Base-by-base conservation (phyloP, 2,888 invertebrate genomes). In the Dasypolia templi region DNA sequence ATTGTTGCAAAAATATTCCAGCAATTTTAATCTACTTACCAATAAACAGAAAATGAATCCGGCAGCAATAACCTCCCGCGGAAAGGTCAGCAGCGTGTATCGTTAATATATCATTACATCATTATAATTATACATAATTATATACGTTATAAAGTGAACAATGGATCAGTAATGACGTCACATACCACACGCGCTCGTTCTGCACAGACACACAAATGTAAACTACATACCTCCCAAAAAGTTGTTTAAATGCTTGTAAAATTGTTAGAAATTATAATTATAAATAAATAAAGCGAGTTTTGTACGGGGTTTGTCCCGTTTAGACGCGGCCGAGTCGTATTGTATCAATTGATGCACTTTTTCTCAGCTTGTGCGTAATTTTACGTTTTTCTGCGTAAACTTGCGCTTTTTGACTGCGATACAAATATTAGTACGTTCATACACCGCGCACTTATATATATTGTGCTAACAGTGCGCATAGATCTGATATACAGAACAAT, bases 221-320 rank as follows among this genome's bases (percentile, higher is more conserved):
- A 87, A 92, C 91, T 90, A 92, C 90, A 88, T 87, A 90, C 90
- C 91, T 87, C 90, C 89, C 91, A 90, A 90, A 88, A 81, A 82
- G 91, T 92, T 92, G 90, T 92, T 92, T 95, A 95, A 95, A 95
- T 95, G 95, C 95, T 92, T 93, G 84, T 86, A 86, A 87, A 83
- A 87, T 81, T 87, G 87, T 91, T 90, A 90, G 89, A 89, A 90
- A 90, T 85, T 86, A 83, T 85, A 85, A 84, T 85, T 86, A 89
- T 78, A 91, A 93, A 92, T 91, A 93, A 93, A 93, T 91, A 92
- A 92, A 92, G 91, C 92, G 86, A 91, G 82, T 83, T 82, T 82
- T 77, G 65, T 74, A 74, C 84, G 78, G 87, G 81, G 32, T 22
- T 46, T 70, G 61, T 63, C 71, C 81, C 83, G 75, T 65, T 51